A percentile compares a stretch with the other conserved stretches of the same genome.
Evolutionary conservation across 2,113 vertebrate species (phyloP).

Genomic region (Sylvia atricapilla): DNA sequence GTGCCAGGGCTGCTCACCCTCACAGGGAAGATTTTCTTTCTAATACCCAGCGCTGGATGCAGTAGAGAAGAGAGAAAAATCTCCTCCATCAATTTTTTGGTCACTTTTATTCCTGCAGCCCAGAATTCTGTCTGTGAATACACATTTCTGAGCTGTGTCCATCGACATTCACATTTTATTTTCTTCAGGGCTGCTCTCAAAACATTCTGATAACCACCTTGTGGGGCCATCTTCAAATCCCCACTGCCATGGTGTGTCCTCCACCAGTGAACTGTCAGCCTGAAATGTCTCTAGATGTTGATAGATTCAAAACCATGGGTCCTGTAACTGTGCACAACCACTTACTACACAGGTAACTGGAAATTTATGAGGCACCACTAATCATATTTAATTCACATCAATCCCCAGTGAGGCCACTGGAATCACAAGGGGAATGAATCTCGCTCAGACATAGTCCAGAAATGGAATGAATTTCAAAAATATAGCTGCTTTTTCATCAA

Average conservation of each 20-base stretch:
- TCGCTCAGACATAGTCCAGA: neutral
- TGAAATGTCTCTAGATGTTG: neutral
- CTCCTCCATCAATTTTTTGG: neutral
- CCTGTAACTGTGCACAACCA: neutral
- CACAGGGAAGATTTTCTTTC: neutral
- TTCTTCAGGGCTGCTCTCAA: neutral
- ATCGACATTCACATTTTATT: rapidly evolving
- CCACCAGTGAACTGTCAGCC: neutral
- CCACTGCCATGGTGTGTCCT: too few species aligned
- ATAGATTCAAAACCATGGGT: neutral
- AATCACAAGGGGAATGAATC: neutral
- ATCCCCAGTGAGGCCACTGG: neutral
- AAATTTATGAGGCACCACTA: neutral
- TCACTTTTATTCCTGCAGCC: neutral
- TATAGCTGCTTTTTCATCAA: neutral
- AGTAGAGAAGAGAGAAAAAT: neutral
- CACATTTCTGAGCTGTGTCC: neutral
- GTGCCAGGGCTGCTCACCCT: rapidly evolving
- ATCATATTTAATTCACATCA: neutral
- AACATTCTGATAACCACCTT: rapidly evolving
- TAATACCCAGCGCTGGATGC: neutral
- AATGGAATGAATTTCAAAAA: neutral
- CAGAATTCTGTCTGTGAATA: too few species aligned
- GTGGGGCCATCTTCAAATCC: neutral
- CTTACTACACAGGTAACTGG: neutral